Percentiles rank a stretch among this genome's conserved stretches.
Evolutionary conservation across 2,113 vertebrate genomes (phyloP).

Genomic region (Corapipo altera): DNA sequence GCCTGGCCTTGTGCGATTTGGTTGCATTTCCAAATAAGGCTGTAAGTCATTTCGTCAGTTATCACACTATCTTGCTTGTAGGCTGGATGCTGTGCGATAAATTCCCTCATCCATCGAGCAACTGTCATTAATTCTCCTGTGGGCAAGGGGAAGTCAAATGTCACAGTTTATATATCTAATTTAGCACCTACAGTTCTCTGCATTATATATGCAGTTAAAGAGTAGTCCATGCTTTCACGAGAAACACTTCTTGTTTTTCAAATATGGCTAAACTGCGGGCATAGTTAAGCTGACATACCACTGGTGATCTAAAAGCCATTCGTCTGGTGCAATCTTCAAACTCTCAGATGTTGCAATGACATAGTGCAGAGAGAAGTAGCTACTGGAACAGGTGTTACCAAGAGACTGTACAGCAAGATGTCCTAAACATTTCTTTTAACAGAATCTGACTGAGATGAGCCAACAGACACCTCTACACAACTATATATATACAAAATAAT

Average conservation of each 20-base stretch:
- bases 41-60: constrained; percentile 94
- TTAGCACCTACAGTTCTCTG: neutral
- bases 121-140: constrained; percentile 96
- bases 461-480: neutral
- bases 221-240: neutral
- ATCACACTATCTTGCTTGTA: constrained; percentile 96
- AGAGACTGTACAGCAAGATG: neutral
- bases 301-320: neutral
- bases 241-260: neutral
- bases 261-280: neutral
- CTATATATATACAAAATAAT: neutral
- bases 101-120: constrained; percentile 97
- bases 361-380: neutral
- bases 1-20: constrained; percentile 85
- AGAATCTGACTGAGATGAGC: neutral
- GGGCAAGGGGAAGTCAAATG: neutral
- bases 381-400: neutral
- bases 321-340: rapidly evolving
- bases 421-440: neutral
- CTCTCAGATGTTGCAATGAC: neutral
- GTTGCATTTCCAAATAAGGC: constrained; percentile 88
- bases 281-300: neutral
- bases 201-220: neutral
- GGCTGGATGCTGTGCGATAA: constrained; percentile 85
- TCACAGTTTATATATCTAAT: neutral